Base-by-base conservation (phyloP, 2,888 invertebrate genomes). In the Nomada flava region DNA sequence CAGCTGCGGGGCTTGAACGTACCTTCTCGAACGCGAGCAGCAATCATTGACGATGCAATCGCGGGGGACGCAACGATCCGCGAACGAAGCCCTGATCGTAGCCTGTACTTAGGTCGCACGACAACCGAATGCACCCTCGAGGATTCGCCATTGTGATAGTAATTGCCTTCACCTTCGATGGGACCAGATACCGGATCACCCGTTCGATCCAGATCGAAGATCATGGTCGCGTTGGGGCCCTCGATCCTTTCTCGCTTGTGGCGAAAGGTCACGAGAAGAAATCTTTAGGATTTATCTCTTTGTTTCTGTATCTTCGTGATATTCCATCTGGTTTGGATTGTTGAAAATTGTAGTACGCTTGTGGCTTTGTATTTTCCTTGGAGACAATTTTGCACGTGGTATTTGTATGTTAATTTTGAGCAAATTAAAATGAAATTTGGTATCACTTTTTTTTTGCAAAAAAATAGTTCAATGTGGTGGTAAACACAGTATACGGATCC, bases 181-280 rank as follows among this genome's bases (percentile, higher is more conserved):
- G 70, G 82, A 86, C 88, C 74, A 82, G 89, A 88, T 92, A 91
- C 91, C 92, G 90, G 92, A 92, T 92, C 90, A 89, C 70, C 71
- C 80, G 72, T 71, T 60, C 83, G 83, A 89, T 90, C 90, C 85
- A 90, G 89, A 90, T 91, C 88, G 85, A 83, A 83, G 90, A 91
- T 89, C 90, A 87, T 84, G 85, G 87, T 83, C 88, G 84, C 78
- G 76, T 80, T 67, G 53, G 73, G 57, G 62, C 26, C 50, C 73
- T 72, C 75, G 68, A 65, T 69, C 68, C 42, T 20, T 65, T 36
- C 36, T 36, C 53, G 57, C 23, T 73, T 67, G 59, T 76, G 69
- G 72, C 78, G 70, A 69, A 82, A 84, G 84, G 79, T 86, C 87
- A 84, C 73, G 59, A 67, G 23, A 5, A 36, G 15, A 29, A 18